phyloP scores from a whole-genome alignment of 1,140 invertebrate species.

The Geopemphigus sp. region DNA sequence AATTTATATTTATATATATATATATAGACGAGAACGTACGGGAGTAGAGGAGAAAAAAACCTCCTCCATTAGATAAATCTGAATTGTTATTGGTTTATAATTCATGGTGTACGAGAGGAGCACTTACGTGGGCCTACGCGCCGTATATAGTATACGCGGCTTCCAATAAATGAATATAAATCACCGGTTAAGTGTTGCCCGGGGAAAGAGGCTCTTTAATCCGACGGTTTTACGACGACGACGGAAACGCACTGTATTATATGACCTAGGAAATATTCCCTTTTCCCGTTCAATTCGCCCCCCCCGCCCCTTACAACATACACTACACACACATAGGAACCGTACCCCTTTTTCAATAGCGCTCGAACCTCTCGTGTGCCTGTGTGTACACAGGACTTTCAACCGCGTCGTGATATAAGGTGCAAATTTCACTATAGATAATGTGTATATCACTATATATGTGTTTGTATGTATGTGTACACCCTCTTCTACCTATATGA shows the following conservation, averaged over 20 bases:
- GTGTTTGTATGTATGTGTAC: neutral
- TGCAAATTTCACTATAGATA: slow-evolving; percentile 24
- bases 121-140: slow-evolving; percentile 14
- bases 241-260: slow-evolving; percentile 10
- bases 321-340: too few species aligned
- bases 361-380: neutral
- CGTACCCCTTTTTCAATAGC: slow-evolving; percentile 19
- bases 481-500: neutral
- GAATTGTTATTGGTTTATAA: slow-evolving; percentile 40
- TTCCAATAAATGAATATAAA: slow-evolving; percentile 46
- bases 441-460: too few species aligned
- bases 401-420: slow-evolving; percentile 8
- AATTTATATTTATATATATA: too few species aligned
- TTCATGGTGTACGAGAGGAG: slow-evolving; percentile 15
- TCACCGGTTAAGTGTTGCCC: slow-evolving; percentile 31
- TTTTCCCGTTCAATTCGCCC: neutral
- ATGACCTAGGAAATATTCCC: slow-evolving; percentile 22
- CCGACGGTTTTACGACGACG: slow-evolving; percentile 33
- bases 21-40: too few species aligned
- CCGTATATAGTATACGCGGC: too few species aligned
- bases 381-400: slow-evolving; percentile 6
- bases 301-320: neutral
- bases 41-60: neutral
- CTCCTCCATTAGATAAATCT: slow-evolving; percentile 23
- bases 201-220: slow-evolving; percentile 20